These are phyloP conservation scores for Takifugu flavidus DNA, from an alignment of 2,113 vertebrate genomes.

Conservation along the genomic window DNA sequence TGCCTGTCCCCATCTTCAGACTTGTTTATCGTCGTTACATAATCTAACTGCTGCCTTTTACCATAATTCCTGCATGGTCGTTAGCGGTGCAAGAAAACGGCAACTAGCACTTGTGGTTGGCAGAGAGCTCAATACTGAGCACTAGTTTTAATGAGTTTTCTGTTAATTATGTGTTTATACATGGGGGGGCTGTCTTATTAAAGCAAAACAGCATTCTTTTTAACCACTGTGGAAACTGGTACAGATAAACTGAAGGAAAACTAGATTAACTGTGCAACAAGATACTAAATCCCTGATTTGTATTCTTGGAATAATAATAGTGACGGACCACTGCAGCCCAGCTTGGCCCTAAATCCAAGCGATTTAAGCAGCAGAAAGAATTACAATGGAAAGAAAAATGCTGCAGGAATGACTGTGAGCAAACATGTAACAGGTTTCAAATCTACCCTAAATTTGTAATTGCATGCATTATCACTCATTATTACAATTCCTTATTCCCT, in stretches of 20 bases:
- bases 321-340: conserved; percentile 13
- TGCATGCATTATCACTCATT: no score
- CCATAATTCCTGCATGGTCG: conserved; percentile 54
- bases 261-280: conserved; percentile 23
- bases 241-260: conserved; percentile 34
- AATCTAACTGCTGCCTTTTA: conserved; percentile 36
- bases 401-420: background rate
- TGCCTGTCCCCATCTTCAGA: conserved; percentile 34
- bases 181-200: no score
- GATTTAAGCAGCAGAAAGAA: background rate
- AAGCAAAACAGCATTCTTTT: background rate
- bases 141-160: conserved; percentile 63
- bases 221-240: conserved; percentile 43
- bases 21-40: conserved; percentile 54
- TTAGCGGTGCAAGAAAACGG: conserved; percentile 51
- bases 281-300: conserved; percentile 47
- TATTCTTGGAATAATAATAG: conserved; percentile 30
- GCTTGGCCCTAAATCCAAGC: no score
- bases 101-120: conserved; percentile 31
- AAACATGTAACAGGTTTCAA: no score
- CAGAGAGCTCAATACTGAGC: conserved; percentile 26
- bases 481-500: no score
- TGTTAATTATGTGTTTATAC: conserved; percentile 58
- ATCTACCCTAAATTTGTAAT: no score
- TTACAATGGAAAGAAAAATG: background rate